Percentiles rank a stretch among this genome's conserved stretches.
phyloP scores from a whole-genome alignment of 2,888 invertebrate genomes.

The Scrobipalpa costella region DNA sequence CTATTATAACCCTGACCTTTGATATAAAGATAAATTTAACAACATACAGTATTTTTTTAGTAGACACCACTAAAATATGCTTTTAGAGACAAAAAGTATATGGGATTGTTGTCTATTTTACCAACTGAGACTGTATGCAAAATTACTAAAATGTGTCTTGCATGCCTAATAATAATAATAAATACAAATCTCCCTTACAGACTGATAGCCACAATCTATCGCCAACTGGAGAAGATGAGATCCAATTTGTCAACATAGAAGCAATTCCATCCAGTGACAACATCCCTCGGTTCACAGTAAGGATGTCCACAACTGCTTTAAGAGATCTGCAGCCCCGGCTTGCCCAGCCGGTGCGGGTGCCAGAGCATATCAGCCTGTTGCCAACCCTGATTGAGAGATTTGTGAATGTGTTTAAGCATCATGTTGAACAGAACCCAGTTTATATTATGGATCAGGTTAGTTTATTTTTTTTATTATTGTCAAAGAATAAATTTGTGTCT shows the following conservation, averaged over 20 bases:
- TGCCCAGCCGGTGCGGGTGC: slow-evolving; percentile 55
- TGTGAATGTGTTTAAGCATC: slow-evolving; percentile 89
- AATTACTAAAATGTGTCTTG: no score
- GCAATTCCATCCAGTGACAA: slow-evolving; percentile 84
- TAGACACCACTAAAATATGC: no score
- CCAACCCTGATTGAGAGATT: slow-evolving; percentile 92
- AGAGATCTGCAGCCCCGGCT: slow-evolving; percentile 83
- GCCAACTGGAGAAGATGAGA: slow-evolving; percentile 84
- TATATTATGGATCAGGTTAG: slow-evolving; percentile 81
- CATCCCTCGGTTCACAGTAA: slow-evolving; percentile 83
- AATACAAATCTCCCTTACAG: slow-evolving; percentile 46
- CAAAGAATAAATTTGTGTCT: no score
- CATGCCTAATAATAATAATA: no score
- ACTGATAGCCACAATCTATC: slow-evolving; percentile 87
- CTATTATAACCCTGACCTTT: no score
- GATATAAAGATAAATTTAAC: no score
- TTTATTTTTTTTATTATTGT: neutral
- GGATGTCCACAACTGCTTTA: slow-evolving; percentile 89
- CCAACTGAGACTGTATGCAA: no score
- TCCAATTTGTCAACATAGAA: slow-evolving; percentile 91
- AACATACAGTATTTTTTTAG: no score
- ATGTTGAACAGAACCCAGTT: slow-evolving; percentile 85
- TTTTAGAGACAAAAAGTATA: no score
- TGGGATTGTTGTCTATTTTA: no score
- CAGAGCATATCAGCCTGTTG: slow-evolving; percentile 72